Evolutionary conservation across 2,888 invertebrate genomes (phyloP).

Genomic region (Tenthredo mesomela): DNA sequence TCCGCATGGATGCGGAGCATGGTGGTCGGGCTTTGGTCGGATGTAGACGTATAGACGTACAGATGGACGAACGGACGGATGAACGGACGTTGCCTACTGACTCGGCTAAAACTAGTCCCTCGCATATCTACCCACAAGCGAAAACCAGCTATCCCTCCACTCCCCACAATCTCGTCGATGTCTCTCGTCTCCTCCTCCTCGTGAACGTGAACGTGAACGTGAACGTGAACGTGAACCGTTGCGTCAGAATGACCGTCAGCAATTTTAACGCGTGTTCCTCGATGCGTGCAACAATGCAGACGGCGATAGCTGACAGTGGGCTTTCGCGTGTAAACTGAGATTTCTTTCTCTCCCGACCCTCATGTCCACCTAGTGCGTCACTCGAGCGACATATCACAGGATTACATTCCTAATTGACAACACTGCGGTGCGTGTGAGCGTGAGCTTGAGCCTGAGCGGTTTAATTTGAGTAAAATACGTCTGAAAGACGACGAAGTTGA

Average conservation of each 20-base stretch:
- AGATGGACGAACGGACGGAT: neutral
- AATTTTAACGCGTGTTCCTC: constrained; percentile 37
- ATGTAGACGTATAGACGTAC: constrained; percentile 12
- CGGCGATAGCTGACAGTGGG: constrained; percentile 20
- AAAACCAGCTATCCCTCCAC: neutral
- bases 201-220: neutral
- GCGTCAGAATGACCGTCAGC: constrained; percentile 46
- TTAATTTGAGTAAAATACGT: neutral
- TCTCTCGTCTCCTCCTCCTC: neutral
- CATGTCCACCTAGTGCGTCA: neutral
- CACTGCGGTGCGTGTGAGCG: neutral
- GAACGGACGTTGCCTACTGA: constrained; percentile 18
- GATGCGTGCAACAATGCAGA: constrained; percentile 34
- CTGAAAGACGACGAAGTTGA: too few species aligned
- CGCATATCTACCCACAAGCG: neutral
- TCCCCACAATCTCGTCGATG: neutral
- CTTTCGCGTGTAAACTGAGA: constrained; percentile 33
- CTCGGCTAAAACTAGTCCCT: constrained; percentile 42
- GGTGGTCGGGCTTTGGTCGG: neutral
- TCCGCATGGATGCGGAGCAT: neutral
- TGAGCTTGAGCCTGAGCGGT: too few species aligned
- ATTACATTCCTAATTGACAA: neutral
- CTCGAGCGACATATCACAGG: neutral
- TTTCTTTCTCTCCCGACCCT: neutral
- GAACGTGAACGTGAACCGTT: constrained; percentile 19